Evolutionary conservation across 2,113 vertebrate species (phyloP).

Genomic region (Myotis lucifugus): DNA sequence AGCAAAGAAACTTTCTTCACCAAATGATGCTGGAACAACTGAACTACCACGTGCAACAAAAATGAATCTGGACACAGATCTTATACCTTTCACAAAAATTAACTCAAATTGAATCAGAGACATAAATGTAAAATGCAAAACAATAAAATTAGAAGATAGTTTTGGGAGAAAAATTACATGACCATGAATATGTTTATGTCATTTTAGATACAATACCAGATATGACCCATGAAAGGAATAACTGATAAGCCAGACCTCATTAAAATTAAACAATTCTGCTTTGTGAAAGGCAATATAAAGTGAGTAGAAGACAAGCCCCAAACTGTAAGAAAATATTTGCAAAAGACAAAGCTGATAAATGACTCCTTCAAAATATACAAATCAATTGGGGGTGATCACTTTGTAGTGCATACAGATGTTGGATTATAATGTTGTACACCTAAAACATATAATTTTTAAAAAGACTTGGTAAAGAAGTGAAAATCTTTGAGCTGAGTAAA

Average conservation of each 20-base stretch:
- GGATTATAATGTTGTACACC: neutral
- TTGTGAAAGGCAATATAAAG: neutral
- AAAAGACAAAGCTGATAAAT: neutral
- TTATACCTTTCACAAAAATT: neutral
- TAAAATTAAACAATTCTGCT: neutral
- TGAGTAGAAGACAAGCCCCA: neutral
- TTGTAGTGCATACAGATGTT: neutral
- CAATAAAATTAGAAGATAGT: neutral
- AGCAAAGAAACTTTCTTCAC: neutral
- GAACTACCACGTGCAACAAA: neutral
- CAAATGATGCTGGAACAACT: neutral
- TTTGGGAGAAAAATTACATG: neutral
- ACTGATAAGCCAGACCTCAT: neutral
- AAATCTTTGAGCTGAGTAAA: neutral
- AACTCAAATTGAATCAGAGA: neutral
- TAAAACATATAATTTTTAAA: neutral
- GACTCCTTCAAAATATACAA: neutral
- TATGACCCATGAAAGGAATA: neutral
- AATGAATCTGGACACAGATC: neutral
- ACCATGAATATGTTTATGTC: neutral
- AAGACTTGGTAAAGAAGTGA: neutral
- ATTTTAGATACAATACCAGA: neutral
- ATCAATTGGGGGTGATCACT: neutral
- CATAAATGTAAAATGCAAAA: neutral
- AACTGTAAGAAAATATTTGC: neutral